Conservation (phyloP, 2,797 vertebrate species). For the Lycodopsis pacificus region DNA sequence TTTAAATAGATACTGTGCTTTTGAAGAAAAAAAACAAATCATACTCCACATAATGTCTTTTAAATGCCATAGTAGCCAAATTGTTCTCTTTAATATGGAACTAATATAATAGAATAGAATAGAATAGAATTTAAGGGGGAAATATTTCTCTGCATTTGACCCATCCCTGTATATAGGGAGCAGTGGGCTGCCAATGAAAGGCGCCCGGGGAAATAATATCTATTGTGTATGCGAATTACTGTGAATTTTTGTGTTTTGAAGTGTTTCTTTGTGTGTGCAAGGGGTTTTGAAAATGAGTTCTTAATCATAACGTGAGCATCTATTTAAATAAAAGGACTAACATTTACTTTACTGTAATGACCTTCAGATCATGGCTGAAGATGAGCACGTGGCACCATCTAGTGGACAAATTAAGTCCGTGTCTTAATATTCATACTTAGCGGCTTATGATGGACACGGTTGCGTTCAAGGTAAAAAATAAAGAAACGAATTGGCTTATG, state of each 20-base stretch:
- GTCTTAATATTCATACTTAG: neutral
- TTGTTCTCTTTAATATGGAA: neutral
- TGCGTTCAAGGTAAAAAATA: neutral
- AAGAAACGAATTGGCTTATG: accelerated
- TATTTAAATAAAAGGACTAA: neutral
- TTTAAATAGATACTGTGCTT: neutral
- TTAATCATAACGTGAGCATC: neutral
- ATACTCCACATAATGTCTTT: neutral
- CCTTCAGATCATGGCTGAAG: neutral
- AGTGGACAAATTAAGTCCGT: slow-evolving; percentile 2
- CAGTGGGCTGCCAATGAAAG: no score
- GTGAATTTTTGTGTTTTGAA: neutral
- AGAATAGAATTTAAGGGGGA: no score
- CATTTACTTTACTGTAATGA: neutral
- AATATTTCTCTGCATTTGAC: no score
- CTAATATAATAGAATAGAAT: neutral
- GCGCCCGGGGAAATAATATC: no score
- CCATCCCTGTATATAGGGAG: no score
- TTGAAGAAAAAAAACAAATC: neutral
- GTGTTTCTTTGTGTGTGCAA: neutral
- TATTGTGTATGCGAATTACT: neutral
- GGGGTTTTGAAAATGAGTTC: neutral
- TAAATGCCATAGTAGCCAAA: neutral
- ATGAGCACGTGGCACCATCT: slow-evolving; percentile 49
- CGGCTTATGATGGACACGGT: neutral